These are phyloP conservation scores for Labeo calbasu DNA, from an alignment of 2,797 vertebrate species.

Conservation along the genomic window DNA sequence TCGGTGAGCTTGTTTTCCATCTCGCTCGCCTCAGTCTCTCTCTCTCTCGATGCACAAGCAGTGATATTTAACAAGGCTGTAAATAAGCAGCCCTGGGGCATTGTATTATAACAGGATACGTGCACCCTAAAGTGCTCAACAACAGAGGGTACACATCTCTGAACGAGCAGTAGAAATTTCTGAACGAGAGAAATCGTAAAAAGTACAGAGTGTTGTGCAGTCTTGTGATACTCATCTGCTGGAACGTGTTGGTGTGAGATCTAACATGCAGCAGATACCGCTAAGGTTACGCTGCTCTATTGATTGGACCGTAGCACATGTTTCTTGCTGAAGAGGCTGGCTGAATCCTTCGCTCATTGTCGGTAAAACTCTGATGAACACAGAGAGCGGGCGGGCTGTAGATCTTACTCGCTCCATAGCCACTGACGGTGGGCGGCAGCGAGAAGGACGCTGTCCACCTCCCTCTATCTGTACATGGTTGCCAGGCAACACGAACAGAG, in stretches of 20 bases:
- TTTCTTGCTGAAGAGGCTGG: slow-evolving; percentile 10
- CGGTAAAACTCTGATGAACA: slow-evolving; percentile 15
- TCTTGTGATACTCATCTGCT: slow-evolving; percentile 42
- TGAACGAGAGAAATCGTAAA: slow-evolving; percentile 13
- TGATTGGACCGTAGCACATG: slow-evolving; percentile 3
- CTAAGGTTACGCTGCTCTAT: slow-evolving; percentile 30
- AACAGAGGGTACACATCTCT: background rate
- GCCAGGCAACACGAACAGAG: slow-evolving; percentile 78
- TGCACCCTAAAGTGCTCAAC: background rate
- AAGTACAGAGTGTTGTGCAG: too few species aligned
- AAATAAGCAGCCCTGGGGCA: slow-evolving; percentile 31
- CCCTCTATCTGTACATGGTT: slow-evolving; percentile 74
- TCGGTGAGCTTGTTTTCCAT: slow-evolving; percentile 56
- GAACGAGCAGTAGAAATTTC: slow-evolving; percentile 19
- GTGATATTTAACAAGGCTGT: slow-evolving; percentile 21
- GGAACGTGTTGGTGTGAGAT: slow-evolving; percentile 34
- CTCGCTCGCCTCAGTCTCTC: background rate
- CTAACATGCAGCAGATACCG: slow-evolving; percentile 7
- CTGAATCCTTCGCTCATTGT: background rate
- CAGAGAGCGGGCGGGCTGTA: background rate
- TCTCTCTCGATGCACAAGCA: slow-evolving; percentile 28
- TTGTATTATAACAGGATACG: slow-evolving; percentile 21
- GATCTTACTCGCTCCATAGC: slow-evolving; percentile 36
- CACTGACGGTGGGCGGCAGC: slow-evolving; percentile 60
- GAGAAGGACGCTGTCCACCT: slow-evolving; percentile 67